These are phyloP conservation scores for Platerodrilus igneus DNA, from an alignment of 2,888 invertebrate species.

Conservation along the genomic window DNA sequence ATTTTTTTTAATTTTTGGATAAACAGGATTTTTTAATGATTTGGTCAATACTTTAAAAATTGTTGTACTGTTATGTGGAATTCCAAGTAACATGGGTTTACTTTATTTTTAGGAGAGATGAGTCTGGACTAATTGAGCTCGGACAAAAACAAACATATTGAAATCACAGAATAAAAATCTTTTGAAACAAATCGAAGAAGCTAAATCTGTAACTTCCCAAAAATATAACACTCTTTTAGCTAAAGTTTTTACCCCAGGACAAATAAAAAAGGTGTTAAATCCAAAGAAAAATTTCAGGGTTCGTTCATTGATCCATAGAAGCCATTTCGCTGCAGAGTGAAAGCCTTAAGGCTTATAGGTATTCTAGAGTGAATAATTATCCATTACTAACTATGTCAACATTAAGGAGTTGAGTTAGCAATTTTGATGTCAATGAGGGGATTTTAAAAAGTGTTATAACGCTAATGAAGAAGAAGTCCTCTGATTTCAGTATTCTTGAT, in stretches of 20 bases:
- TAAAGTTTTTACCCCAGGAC: conserved; percentile 10
- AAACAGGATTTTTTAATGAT: too few species aligned
- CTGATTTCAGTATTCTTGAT: conserved; percentile 13
- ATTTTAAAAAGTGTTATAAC: conserved; percentile 23
- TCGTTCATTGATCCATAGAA: conserved; percentile 20
- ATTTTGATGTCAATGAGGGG: conserved; percentile 25
- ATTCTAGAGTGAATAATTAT: conserved; percentile 11
- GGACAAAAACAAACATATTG: conserved; percentile 8
- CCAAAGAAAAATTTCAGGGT: conserved; percentile 3
- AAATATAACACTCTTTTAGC: too few species aligned
- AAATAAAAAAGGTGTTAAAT: conserved; percentile 12
- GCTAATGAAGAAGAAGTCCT: conserved; percentile 22
- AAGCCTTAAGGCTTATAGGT: conserved; percentile 24
- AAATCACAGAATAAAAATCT: conserved; percentile 9
- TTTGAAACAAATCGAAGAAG: too few species aligned
- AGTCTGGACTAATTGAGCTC: too few species aligned
- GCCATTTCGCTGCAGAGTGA: too few species aligned
- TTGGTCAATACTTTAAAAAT: too few species aligned
- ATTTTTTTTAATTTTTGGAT: too few species aligned
- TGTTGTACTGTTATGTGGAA: too few species aligned
- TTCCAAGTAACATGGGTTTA: too few species aligned
- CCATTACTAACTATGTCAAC: conserved; percentile 30
- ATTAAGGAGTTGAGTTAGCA: conserved; percentile 29
- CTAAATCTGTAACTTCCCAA: too few species aligned
- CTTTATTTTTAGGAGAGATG: too few species aligned